Evolutionary conservation across 2,888 invertebrate genomes (phyloP).

Genomic region (Lepidocyrtoides sp.): DNA sequence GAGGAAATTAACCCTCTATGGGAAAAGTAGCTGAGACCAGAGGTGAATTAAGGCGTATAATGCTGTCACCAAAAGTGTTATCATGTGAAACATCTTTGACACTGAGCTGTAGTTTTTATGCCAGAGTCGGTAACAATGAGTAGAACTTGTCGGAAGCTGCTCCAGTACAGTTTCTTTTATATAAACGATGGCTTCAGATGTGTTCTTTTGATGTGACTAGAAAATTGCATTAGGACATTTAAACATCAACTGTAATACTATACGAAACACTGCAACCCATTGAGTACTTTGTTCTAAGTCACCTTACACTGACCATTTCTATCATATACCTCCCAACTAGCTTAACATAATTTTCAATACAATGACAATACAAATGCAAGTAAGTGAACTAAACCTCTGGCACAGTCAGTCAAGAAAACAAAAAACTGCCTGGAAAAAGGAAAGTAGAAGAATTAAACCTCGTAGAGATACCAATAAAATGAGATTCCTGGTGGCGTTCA

Average conservation of each 20-base stretch:
- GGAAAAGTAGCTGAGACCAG: slow-evolving; percentile 3
- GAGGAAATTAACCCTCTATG: not conserved
- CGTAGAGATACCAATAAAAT: not conserved
- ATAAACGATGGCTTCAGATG: not conserved
- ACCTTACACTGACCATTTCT: not conserved
- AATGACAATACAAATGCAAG: not conserved
- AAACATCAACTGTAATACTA: not conserved
- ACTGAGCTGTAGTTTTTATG: slow-evolving; percentile 21
- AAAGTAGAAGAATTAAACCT: not conserved
- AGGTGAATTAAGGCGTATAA: not conserved
- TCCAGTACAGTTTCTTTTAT: not conserved
- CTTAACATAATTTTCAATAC: not conserved
- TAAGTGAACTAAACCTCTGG: not conserved
- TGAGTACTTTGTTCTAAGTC: not conserved
- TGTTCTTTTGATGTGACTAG: not conserved
- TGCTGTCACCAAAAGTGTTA: not conserved
- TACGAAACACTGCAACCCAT: too few relatives aligned
- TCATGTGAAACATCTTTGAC: not conserved
- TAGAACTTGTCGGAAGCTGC: not conserved
- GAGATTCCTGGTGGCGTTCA: not conserved
- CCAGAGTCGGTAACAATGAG: not conserved
- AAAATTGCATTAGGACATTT: slow-evolving; percentile 12
- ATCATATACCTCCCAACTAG: not conserved
- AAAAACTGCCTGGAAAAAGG: not conserved
- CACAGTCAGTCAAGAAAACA: not conserved